Evolutionary conservation across 2,113 vertebrate species (phyloP).

Genomic region (Polypterus senegalus): DNA sequence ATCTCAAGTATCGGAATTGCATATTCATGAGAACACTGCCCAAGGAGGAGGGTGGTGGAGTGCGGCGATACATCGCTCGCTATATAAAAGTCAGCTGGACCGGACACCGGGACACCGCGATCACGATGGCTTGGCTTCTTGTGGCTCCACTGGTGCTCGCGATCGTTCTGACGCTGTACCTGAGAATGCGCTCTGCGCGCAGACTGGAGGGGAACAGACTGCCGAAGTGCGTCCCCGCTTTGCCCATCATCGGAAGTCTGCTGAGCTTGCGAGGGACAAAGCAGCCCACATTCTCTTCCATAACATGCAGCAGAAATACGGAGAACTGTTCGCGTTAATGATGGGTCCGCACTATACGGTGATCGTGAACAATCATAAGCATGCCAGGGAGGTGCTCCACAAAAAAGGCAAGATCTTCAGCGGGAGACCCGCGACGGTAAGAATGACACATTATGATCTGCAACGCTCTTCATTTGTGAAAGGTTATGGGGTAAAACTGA

Average conservation of each 20-base stretch:
- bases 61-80: no score
- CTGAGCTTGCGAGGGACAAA: constrained; percentile 54
- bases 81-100: no score
- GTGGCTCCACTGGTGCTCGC: constrained; percentile 35
- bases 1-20: no score
- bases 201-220: constrained; percentile 18
- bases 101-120: no score
- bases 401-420: constrained; percentile 85
- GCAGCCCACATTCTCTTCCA: constrained; percentile 65
- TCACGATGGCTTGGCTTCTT: constrained; percentile 43
- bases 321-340: constrained; percentile 66
- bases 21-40: no score
- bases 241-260: constrained; percentile 82
- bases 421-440: constrained; percentile 67
- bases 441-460: constrained; percentile 18
- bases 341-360: constrained; percentile 65
- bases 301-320: constrained; percentile 68
- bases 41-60: no score
- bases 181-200: constrained; percentile 23
- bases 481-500: no score
- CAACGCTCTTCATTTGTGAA: no score
- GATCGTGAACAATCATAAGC: constrained; percentile 63
- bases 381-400: constrained; percentile 78
- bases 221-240: constrained; percentile 54
- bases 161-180: constrained; percentile 31